A percentile compares a stretch with the other conserved stretches of the same genome.
These are phyloP conservation scores for Resseliella maxima DNA, from an alignment of 2,888 invertebrate genomes.

Conservation along the genomic window DNA sequence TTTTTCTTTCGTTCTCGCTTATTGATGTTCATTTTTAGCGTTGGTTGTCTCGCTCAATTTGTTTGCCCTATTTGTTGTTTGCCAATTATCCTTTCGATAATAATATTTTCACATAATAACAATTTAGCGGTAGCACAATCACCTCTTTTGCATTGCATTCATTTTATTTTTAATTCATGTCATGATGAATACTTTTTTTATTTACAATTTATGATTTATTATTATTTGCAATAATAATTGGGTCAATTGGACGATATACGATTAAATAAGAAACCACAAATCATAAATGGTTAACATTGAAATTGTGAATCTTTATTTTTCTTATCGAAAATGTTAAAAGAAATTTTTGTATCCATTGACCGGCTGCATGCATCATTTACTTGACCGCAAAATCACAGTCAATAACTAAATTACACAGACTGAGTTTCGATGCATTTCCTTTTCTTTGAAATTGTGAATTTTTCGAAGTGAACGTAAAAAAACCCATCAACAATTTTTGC, in stretches of 20 bases:
- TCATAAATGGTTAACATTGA: neutral
- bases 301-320: no score
- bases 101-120: no score
- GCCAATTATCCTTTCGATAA: no score
- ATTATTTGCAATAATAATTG: neutral
- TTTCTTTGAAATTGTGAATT: no score
- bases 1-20: neutral
- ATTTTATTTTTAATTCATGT: no score
- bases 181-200: no score
- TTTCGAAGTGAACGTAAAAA: no score
- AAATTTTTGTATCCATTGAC: neutral
- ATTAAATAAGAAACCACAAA: slow-evolving; percentile 22
- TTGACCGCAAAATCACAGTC: neutral
- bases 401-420: neutral
- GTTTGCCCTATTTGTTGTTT: no score
- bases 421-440: no score
- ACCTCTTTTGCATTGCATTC: no score
- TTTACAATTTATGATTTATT: neutral
- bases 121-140: no score
- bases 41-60: no score
- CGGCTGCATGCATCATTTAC: slow-evolving; percentile 13
- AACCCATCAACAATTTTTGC: neutral
- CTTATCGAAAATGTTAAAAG: neutral
- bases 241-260: neutral
- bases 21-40: neutral